Percentiles rank a stretch among this genome's conserved stretches.
These are phyloP conservation scores for Brachionus rotundiformis DNA, from an alignment of 1,140 invertebrate species.

Conservation along the genomic window DNA sequence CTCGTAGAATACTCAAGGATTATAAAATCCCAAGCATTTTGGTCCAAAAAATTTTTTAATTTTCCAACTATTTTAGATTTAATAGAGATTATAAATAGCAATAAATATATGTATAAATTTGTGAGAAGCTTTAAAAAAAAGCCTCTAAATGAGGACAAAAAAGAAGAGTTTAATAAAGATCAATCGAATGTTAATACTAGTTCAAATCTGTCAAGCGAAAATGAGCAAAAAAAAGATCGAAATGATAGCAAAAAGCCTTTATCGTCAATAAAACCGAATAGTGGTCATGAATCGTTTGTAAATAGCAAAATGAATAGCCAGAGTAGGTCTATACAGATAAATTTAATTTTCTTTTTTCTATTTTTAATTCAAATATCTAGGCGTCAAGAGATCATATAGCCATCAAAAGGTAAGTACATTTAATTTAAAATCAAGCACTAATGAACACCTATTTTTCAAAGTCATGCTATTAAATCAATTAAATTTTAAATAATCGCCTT, in stretches of 20 bases:
- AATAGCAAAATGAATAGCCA: neutral
- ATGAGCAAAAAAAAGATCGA: neutral
- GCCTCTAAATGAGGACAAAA: constrained; percentile 24
- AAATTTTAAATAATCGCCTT: constrained; percentile 4
- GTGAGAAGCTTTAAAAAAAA: constrained; percentile 46
- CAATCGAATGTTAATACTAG: neutral
- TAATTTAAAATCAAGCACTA: neutral
- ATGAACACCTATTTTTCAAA: neutral
- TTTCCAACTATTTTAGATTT: constrained; percentile 29
- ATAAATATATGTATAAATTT: constrained; percentile 46
- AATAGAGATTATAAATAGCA: neutral
- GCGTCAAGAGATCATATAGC: constrained; percentile 20
- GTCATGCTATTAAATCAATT: constrained; percentile 19
- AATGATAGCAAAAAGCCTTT: neutral
- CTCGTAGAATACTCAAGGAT: constrained; percentile 31
- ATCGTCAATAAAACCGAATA: constrained; percentile 6
- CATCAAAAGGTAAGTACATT: constrained; percentile 23
- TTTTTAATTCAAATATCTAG: neutral
- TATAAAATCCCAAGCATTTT: neutral
- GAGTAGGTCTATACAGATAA: neutral
- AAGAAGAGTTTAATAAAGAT: neutral
- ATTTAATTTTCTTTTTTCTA: neutral
- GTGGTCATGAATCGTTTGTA: constrained; percentile 23
- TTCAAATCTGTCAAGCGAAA: neutral
- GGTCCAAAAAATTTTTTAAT: neutral